Base-by-base conservation (phyloP, 2,888 invertebrate species). In the Polyploca ridens region DNA sequence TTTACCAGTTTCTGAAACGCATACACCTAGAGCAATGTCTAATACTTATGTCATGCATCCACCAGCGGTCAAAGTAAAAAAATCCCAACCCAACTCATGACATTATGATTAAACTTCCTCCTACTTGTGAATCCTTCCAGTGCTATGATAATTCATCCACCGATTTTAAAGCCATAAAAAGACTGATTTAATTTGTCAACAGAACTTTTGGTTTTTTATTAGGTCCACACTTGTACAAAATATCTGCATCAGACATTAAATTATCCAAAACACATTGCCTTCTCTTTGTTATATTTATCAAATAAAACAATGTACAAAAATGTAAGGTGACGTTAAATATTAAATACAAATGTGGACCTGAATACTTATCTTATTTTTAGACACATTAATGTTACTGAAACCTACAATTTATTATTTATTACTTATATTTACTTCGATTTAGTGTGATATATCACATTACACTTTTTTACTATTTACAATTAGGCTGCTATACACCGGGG, bases 1-100 rank as follows among this genome's bases (percentile, higher is more conserved):
- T 70, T 93, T 96, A 76, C 96, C 96, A 59, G 94, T 93, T 79
- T 91, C 91, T 72, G 91, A 90, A 76, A 82, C 84, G 69, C 94
- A 93, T 77, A 93, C 91, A 71, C 96, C 96, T 66, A 88, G 95
- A 77, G 95, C 95, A 64, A 95, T 96, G 86, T 96, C 96, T 57
- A 97, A 96, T 79, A 96, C 96, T 80, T 97, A 96, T 82, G 96
- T 96, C 74, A 91, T 91, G 88, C 94, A 94, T 84, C 94, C 94
- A 67, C 90, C 89, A 79, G 85, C 88, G 76, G 77, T 85, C 66
- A 93, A 94, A 87, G 82, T 78, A 69, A 94, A 92, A 78, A 92
- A 91, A 83, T 86, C 86, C 67, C 93, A 91, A 82, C 87, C 90
- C 64, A 93, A 89, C 81, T 93, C 89, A 89, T 92, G 90, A 93